Base-by-base conservation (phyloP, 30 jellyfish, hydroid and myxozoan species). In the Sanderia malayensis region DNA sequence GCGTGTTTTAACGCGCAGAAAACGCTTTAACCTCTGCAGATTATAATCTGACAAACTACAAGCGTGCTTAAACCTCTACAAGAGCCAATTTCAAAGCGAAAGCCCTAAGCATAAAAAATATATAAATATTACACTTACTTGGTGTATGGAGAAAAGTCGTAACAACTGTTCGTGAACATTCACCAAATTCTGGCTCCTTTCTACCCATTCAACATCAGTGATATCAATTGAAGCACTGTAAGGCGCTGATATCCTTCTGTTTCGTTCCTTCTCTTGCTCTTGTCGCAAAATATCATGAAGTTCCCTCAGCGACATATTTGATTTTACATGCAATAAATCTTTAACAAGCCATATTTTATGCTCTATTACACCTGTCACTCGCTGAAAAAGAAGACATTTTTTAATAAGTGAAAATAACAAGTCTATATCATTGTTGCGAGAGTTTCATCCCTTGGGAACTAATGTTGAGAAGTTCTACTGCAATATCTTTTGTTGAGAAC, bases 91-190 rank as follows among this genome's bases (percentile, higher is more conserved):
- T n/a, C n/a, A n/a, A n/a, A n/a, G n/a, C n/a, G n/a, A n/a, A n/a
- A n/a, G n/a, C n/a, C n/a, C n/a, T n/a, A n/a, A n/a, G n/a, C n/a
- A n/a, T n/a, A n/a, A n/a, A n/a, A n/a, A n/a, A n/a, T n/a, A n/a
- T n/a, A n/a, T n/a, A n/a, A n/a, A n/a, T n/a, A n/a, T n/a, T n/a
- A n/a, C 1, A 46, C 89, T 63, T 78, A 67, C 89, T 17, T 20
- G 58, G 26, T 78, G 78, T 2, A 78, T 37, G 6, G 81, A 13
- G 34, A 78, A 78, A 47, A 78, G 75, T 33, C 63, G 70, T 32
- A 78, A 65, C 32, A 78, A 23, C 19, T 78, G 81, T 55, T 78
- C 82, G 34, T 78, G 89, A 33, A 78, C 75, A 52, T 67, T 70
- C 9, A 73, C 64, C 27, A 78, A 41, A 22, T 79, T 65, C 45